phyloP scores from a whole-genome alignment of 2,797 vertebrate species.

The Tauraco hartlaubi region DNA sequence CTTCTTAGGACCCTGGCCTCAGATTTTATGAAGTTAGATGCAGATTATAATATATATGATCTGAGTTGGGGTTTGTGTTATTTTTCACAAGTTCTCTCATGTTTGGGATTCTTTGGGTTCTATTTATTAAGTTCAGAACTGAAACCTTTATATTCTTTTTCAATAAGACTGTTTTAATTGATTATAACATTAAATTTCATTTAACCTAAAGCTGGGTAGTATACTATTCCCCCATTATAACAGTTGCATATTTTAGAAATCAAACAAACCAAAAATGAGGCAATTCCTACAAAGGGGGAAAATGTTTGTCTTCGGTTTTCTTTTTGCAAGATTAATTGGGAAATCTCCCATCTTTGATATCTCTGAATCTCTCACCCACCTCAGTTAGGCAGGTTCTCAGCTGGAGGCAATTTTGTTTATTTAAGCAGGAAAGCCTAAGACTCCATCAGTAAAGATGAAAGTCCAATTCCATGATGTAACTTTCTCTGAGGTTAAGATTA shows the following conservation, averaged over 20 bases:
- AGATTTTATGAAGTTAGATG: not conserved
- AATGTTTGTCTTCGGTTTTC: not conserved
- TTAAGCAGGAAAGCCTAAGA: not conserved
- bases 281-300: not conserved
- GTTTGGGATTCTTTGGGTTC: not conserved
- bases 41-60: not conserved
- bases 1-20: not conserved
- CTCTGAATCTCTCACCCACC: not conserved
- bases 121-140: not conserved
- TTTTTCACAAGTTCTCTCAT: not conserved
- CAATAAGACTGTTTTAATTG: not conserved
- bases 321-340: not conserved
- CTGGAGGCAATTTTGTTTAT: constrained; percentile 5
- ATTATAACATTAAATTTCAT: not conserved
- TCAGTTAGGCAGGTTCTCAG: not conserved
- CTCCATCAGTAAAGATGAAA: not conserved
- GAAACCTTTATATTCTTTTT: not conserved
- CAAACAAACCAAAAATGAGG: not conserved
- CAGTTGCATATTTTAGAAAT: not conserved
- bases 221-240: accelerated
- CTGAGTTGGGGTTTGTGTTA: not conserved
- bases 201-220: not conserved
- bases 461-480: not conserved
- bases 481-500: not conserved
- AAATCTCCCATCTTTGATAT: not conserved